Base-by-base conservation (phyloP, 2,797 vertebrate species). In the Takifugu ocellatus region DNA sequence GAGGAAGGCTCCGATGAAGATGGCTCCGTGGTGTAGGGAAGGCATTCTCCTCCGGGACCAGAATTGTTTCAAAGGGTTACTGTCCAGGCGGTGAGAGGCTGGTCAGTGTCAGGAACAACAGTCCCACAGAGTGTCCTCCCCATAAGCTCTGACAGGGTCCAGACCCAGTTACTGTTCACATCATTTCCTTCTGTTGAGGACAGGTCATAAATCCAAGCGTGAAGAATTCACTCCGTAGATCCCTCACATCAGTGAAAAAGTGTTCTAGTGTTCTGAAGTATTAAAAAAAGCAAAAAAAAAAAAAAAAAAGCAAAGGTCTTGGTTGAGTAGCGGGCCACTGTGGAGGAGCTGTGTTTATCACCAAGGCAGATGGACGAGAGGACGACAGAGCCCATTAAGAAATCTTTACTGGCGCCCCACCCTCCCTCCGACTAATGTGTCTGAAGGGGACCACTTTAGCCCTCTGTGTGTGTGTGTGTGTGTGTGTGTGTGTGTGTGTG, bases 1-100 rank as follows among this genome's bases (percentile, higher is more conserved):
- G 61, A 93, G 89, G 81, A 93, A 92, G 72, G 89, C 86, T 66
- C 92, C 92, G 25, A 91, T 63, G 54, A 93, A 90, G 70, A 93
- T 91, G 65, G 91, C 85, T 62, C 89, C 91, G 43, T 93, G 91
- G 66, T 93, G 90, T 67, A 93, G 75, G 51, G 91, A 92, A 76
- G 91, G 91, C 92, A 93, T 93, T 66, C 62, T 89, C 77, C 66
- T 77, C 52, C 39, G 12, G 66, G 64, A 54, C 56, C 2, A 48
- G 24, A 52, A 29, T 49, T 50, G 44, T 39, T 5, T 52, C 68
- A 49, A 65, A 64, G 63, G 63, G 66, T 58, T 59, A 63, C 61
- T 59, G 59, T 66, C 49, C 2, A 53, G 68, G 56, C 74, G 72
- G 63, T 31, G 69, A 61, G 45, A 1, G 36, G 65, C 61, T 66